Percentiles rank a stretch among this genome's conserved stretches.
These are phyloP conservation scores for Drosophila parthenogenetica DNA, from an alignment of 2,888 invertebrate genomes.

Conservation along the genomic window DNA sequence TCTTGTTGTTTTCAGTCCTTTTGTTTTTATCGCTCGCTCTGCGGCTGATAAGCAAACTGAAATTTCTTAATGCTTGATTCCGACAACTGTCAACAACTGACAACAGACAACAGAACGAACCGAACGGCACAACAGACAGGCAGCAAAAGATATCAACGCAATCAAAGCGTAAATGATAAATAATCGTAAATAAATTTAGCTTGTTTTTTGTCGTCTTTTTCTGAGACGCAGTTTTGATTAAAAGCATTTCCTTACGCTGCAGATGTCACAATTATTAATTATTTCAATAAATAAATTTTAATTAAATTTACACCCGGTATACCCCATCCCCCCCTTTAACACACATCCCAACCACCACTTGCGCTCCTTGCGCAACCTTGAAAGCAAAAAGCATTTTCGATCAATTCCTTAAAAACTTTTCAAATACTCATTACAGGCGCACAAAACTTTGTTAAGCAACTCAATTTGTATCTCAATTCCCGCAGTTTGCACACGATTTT, in stretches of 20 bases:
- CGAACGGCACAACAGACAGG: neutral
- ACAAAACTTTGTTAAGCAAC: constrained; percentile 36
- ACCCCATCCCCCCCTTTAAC: too few species aligned
- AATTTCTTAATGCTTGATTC: constrained; percentile 43
- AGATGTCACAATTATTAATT: constrained; percentile 28
- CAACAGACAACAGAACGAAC: constrained; percentile 6
- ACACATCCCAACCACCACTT: neutral
- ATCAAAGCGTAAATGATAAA: constrained; percentile 77
- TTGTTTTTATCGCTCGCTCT: constrained; percentile 34
- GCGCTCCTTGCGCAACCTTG: constrained; percentile 3
- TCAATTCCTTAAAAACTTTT: constrained; percentile 24
- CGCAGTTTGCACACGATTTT: constrained; percentile 19
- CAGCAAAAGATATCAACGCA: constrained; percentile 52
- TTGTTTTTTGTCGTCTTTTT: constrained; percentile 37
- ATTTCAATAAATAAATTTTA: constrained; percentile 15
- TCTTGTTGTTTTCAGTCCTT: neutral
- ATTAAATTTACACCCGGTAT: constrained; percentile 21
- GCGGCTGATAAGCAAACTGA: constrained; percentile 45
- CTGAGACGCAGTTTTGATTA: constrained; percentile 60
- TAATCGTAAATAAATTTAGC: constrained; percentile 63
- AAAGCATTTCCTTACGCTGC: neutral
- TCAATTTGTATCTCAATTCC: constrained; percentile 37
- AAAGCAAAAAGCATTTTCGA: constrained; percentile 18
- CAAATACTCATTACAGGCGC: constrained; percentile 35
- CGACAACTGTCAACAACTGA: constrained; percentile 58